Conservation (phyloP, 1,140 invertebrate species). For the Sarcophaga bullata region DNA sequence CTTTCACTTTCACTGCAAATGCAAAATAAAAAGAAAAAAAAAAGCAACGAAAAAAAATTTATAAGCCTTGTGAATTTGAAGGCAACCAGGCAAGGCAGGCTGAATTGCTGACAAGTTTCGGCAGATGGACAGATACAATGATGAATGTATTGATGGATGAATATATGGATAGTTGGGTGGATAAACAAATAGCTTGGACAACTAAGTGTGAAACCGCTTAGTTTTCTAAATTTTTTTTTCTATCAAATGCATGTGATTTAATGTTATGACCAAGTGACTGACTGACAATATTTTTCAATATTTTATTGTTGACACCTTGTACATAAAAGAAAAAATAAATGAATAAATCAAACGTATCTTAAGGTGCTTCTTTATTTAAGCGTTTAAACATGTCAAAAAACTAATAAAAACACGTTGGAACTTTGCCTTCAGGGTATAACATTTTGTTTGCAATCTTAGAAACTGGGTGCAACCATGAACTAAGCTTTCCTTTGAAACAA, state of each 20-base stretch:
- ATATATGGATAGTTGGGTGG: background rate
- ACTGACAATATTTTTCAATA: conserved; percentile 15
- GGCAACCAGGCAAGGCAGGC: background rate
- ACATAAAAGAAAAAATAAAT: background rate
- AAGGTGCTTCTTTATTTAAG: background rate
- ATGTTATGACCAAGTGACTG: conserved; percentile 17
- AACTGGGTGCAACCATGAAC: no score
- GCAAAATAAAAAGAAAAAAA: background rate
- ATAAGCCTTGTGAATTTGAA: background rate
- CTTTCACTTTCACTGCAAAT: conserved; percentile 8
- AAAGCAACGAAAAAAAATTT: background rate
- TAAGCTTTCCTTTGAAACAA: no score
- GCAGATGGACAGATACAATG: background rate
- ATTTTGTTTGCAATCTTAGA: no score
- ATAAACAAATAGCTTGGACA: background rate
- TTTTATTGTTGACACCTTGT: conserved; percentile 14
- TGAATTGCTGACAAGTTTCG: background rate
- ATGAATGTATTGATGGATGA: background rate
- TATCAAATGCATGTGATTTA: background rate
- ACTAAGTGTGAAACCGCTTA: no score
- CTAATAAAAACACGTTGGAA: background rate
- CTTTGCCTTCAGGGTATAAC: background rate
- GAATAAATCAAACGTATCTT: background rate
- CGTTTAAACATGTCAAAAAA: background rate
- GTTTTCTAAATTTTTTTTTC: background rate